Base-by-base conservation (phyloP, 53 echinoderm and acorn worm genomes). In the Luidia sarsii region DNA sequence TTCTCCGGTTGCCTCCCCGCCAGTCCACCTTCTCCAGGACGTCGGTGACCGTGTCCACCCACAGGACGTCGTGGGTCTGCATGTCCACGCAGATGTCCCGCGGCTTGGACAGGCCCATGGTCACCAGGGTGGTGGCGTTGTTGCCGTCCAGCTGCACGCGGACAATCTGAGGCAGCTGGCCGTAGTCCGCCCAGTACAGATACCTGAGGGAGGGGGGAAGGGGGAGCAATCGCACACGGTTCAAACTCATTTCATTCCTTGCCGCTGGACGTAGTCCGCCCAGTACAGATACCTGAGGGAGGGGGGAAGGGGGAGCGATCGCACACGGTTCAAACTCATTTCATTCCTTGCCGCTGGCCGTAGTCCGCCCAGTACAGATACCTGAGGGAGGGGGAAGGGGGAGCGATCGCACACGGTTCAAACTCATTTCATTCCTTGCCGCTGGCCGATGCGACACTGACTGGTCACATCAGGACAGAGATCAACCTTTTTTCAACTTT, bases 351-450 rank as follows among this genome's bases (percentile, higher is more conserved):
- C 13, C 37, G 68, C 32, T 77, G 73, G 27, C 86, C 89, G 45
- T 79, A 83, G 52, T 89, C 89, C 9, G 89, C 83, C 82, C 81
- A 92, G 72, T 92, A 92, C 46, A 92, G 21, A 67, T 89, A 92
- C 35, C 92, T 92, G 38, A 21, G 53, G 14, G 16, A 1, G 48
- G 41, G n/a, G 15, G n/a, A 19, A 46, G 22, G 16, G 24, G 14
- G 3, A 7, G 50, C 14, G 3, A 9, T 13, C n/a, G n/a, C n/a
- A n/a, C n/a, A n/a, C n/a, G n/a, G n/a, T n/a, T n/a, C n/a, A n/a
- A n/a, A n/a, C n/a, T n/a, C n/a, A n/a, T n/a, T n/a, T n/a, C n/a
- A n/a, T n/a, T n/a, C n/a, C n/a, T n/a, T n/a, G 82, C 13, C 37
- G 68, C 32, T 77, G 73, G 27, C 86, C 89, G 45, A n/a, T n/a